Evolutionary conservation across 2,888 invertebrate genomes (phyloP), one percentile per base, ranked within the genome.

Genomic region (Cordilura impudica): DNA sequence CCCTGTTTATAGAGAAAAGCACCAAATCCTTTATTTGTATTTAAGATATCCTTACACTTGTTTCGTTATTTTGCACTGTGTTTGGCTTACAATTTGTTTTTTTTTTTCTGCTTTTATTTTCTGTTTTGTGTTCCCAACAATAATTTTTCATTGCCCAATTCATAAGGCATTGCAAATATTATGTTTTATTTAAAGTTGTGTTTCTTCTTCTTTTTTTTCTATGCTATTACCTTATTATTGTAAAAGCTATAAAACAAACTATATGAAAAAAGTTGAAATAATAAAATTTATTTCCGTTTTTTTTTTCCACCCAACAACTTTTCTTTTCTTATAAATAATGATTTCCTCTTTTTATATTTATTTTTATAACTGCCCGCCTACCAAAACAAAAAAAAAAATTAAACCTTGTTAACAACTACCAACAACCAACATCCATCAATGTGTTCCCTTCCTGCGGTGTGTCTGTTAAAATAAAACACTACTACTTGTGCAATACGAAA

Each of bases 231-330:
- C 65, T 63, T 49, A 14, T 6, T 1, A 35, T 1, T 29, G 0
- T 29, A 12, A 19, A 14, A 14, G 18, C 10, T 3, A 4, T 5
- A 29, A 39, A 39, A 10, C 23, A 23, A 49, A 51, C 35, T 29
- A 26, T 14, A 18, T 8, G 18, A 60, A 53, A 83, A 84, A 84
- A 81, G 81, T 82, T 75, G 83, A 54, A 86, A 85, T 84, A 82
- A 84, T 84, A 83, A 83, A 82, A 81, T 78, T 75, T 61, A 35
- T 39, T 77, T 82, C 67, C 61, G 58, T 70, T 78, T 78, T 61
- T 70, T 69, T 75, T 67, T 71, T 74, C 7, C 18, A n/a, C 12
- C 12, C 3, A 39, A 47, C 14, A 47, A 47, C 35, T 60, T 53
- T 47, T 67, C 80, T 58, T 66, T 79, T 74, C 72, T 81, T 67